A percentile compares a stretch with the other conserved stretches of the same genome.
Evolutionary conservation across 2,797 vertebrate species (phyloP).

Genomic region (Phaenicophaeus curvirostris): DNA sequence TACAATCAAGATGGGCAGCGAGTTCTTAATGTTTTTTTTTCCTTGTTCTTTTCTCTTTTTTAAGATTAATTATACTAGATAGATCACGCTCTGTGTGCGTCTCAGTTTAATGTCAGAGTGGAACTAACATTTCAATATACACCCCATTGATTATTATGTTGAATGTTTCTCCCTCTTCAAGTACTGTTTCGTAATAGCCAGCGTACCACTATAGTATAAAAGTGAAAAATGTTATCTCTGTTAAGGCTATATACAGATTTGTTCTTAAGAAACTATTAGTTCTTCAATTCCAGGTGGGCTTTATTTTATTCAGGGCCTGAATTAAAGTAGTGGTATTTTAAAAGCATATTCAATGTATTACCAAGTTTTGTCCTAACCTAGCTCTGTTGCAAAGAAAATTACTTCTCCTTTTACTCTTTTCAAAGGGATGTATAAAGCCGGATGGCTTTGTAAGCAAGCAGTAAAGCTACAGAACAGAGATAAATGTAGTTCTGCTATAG

Average conservation of each 20-base stretch:
- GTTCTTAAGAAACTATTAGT: neutral
- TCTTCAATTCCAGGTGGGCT: neutral
- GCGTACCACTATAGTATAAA: neutral
- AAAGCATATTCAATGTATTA: neutral
- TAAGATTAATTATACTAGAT: neutral
- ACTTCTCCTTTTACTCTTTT: neutral
- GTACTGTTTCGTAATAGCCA: neutral
- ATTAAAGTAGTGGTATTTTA: neutral
- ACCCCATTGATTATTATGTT: neutral
- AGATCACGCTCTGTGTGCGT: neutral
- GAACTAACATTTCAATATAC: neutral
- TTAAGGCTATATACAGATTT: neutral
- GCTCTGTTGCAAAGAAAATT: neutral
- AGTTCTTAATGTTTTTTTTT: neutral
- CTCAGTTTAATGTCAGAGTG: neutral
- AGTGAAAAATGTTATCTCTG: neutral
- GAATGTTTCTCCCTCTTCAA: neutral
- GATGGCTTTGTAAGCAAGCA: neutral
- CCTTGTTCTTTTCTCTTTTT: neutral
- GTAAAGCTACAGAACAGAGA: neutral
- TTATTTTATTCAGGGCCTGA: neutral
- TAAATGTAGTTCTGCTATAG: neutral
- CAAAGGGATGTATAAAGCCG: neutral
- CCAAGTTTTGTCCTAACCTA: neutral
- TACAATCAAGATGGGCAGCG: neutral